Evolutionary conservation across 2,113 vertebrate species (phyloP), one percentile per base, ranked within the genome.

Genomic region (Syngnathus scovelli): DNA sequence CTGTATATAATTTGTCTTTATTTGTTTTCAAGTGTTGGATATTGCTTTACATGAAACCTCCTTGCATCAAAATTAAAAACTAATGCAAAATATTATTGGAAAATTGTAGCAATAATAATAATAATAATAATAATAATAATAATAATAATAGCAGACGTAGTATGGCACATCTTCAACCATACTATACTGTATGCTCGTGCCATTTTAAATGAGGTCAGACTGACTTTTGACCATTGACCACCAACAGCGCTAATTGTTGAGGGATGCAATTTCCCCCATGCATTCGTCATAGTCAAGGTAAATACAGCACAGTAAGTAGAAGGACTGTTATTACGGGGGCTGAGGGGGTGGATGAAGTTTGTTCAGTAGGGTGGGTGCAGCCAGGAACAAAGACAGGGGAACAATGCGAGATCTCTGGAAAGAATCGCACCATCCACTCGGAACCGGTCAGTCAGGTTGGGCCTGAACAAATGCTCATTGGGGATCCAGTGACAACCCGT

Each of bases 381-480:
- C 73, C 37, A 76, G 67, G 56, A 76, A 85, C 74, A 81, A 66
- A 83, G 75, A 70, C 58, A 67, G 64, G 60, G 77, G 77, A 88
- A 90, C 89, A 91, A 88, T 86, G 74, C 23, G 16, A 81, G 74
- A 74, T 73, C 74, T 88, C 81, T 75, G 1, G 56, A 66, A 27
- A 33, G 70, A 81, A 86, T 80, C 58, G 78, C 76, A 78, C 72
- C 60, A 63, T 75, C 75, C 66, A 71, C 80, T 77, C 77, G 61
- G 56, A 89, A 91, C 91, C 87, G 81, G 91, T 91, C 70, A 3
- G 61, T 85, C 92, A 85, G 87, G 92, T 92, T 90, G 74, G 79
- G 80, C 90, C 81, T 88, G 91, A 87, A 83, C 73, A 37, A 11
- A 69, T 43, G 65, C 81, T 67, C 83, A 77, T 84, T 76, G 85